Base-by-base conservation (phyloP, 2,113 vertebrate genomes). In the Notarius quadriscutis region DNA sequence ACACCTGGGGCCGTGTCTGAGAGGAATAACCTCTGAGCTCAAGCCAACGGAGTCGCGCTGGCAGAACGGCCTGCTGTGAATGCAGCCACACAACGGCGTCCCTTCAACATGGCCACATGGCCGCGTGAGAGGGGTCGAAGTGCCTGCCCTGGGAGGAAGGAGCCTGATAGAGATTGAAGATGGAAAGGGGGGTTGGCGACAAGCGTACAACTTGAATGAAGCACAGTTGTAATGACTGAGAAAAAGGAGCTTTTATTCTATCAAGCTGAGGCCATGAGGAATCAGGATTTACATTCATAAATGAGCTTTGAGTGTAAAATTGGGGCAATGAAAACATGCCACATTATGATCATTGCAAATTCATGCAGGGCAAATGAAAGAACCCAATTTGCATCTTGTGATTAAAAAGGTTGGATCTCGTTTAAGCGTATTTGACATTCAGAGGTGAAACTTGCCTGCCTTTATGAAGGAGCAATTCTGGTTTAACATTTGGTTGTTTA, bases 1-100 rank as follows among this genome's bases (percentile, higher is more conserved):
- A 87, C 91, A 93, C 91, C 91, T 95, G 91, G 88, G 91, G 90
- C 89, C 51, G 82, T 50, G 85, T 69, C 53, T 81, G 67, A 81
- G 87, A 82, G 88, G 87, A 90, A 90, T 79, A 84, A 93, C 87
- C 88, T 91, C 83, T 92, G 91, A 93, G 91, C 85, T 87, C 22
- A 5, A 41, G 89, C 91, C 92, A 93, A 87, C 84, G 84, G 87
- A 14, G 6, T 88, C 65, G 87, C 86, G 67, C 83, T 63, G 85
- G 85, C 81, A 79, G 22, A 75, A 84, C 67, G 8, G 74, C 81
- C 85, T 87, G 81, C 86, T 89, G 84, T 88, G 83, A 89, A 87
- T 85, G 71, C n/a, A 8, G 53, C 62, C 89, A 87, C 87, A 91
- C 85, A 86, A 84, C 27, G 50, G 30, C 50, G 17, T 65, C 74